Conservation (phyloP, 1,140 invertebrate genomes). For the Bombus superbus region DNA sequence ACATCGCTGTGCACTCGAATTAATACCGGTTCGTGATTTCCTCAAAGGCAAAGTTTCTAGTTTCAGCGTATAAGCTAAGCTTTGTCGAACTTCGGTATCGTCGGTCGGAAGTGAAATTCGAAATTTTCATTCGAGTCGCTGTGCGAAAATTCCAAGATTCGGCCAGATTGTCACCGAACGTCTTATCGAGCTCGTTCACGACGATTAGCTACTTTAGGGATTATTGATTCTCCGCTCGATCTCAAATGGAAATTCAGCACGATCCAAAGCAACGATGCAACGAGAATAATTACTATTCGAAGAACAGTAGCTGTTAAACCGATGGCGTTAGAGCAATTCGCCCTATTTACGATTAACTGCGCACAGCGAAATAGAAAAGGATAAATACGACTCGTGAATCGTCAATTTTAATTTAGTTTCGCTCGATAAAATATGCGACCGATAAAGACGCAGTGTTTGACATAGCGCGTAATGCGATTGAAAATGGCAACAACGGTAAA, state of each 20-base stretch:
- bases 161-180: neutral
- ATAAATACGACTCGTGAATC: neutral
- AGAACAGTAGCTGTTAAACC: neutral
- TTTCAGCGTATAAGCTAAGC: slow-evolving; percentile 10
- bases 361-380: neutral
- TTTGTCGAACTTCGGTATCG: neutral
- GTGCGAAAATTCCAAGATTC: slow-evolving; percentile 17
- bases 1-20: slow-evolving; percentile 5
- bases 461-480: neutral
- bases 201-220: neutral
- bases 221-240: neutral
- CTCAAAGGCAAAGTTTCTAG: slow-evolving; percentile 34
- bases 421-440: neutral
- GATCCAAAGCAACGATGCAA: neutral
- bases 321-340: neutral
- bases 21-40: slow-evolving; percentile 29
- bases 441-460: neutral
- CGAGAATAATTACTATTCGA: neutral
- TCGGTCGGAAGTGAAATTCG: slow-evolving; percentile 41
- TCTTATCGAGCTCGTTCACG: neutral
- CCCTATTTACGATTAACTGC: neutral
- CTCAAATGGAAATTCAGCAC: neutral
- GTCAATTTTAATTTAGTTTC: neutral
- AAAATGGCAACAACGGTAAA: neutral
- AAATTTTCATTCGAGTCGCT: slow-evolving; percentile 28